These are phyloP conservation scores for Anguilla rostrata DNA, from an alignment of 2,113 vertebrate species.

Conservation along the genomic window DNA sequence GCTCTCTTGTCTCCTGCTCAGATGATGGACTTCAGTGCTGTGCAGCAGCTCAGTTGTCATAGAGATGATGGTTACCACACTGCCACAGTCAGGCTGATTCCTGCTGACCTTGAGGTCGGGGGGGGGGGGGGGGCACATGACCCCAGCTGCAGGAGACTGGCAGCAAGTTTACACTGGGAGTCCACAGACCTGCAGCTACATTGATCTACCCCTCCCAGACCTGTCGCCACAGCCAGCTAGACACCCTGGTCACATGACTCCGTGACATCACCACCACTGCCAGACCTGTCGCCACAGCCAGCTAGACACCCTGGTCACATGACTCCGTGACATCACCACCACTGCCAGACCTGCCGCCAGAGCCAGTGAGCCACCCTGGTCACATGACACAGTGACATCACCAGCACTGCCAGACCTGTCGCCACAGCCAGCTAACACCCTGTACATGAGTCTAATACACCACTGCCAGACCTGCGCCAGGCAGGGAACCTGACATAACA, in stretches of 20 bases:
- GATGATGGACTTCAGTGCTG: not conserved
- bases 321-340: not conserved
- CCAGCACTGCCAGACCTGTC: not conserved
- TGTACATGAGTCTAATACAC: too few species aligned
- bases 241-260: not conserved
- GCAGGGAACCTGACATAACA: too few species aligned
- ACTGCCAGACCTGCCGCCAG: not conserved
- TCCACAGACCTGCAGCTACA: not conserved
- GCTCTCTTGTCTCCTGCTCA: too few species aligned
- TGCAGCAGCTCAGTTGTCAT: not conserved
- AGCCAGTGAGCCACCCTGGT: not conserved
- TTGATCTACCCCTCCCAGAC: constrained; percentile 7
- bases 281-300: not conserved
- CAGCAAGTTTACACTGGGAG: not conserved
- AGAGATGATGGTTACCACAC: not conserved
- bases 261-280: not conserved
- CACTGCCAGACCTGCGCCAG: too few species aligned
- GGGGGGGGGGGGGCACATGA: not conserved
- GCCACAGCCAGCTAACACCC: too few species aligned
- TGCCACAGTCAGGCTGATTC: not conserved
- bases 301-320: not conserved
- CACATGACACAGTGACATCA: constrained; percentile 3
- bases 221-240: constrained; percentile 1
- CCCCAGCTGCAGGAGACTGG: not conserved
- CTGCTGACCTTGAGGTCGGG: not conserved